Conservation (phyloP, 2,888 invertebrate genomes). For the Crocallis elinguaria region DNA sequence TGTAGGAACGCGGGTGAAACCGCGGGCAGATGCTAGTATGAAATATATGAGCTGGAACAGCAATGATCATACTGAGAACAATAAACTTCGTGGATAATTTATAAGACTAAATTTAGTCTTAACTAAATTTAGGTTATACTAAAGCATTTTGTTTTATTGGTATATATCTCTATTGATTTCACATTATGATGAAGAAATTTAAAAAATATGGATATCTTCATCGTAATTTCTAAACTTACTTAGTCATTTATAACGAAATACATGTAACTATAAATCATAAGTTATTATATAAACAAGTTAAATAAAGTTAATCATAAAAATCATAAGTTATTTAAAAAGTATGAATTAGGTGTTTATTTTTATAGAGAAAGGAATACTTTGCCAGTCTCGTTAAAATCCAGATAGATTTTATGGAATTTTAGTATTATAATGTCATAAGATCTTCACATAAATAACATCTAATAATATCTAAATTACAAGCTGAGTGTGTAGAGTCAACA, state of each 20-base stretch:
- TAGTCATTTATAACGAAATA: conserved; percentile 15
- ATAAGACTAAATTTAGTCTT: no score
- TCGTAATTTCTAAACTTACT: conserved; percentile 1
- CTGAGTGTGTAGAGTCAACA: conserved; percentile 16
- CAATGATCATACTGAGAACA: no score
- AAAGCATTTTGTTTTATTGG: background rate
- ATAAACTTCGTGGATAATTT: no score
- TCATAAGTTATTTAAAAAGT: background rate
- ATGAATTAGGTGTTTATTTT: background rate
- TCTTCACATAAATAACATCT: background rate
- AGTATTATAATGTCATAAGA: conserved; percentile 1
- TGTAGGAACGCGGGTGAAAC: no score
- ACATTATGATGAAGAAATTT: conserved; percentile 9
- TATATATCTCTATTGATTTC: no score
- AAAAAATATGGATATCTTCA: conserved; percentile 2
- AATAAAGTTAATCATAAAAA: background rate
- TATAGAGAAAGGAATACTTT: conserved; percentile 52
- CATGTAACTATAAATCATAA: conserved; percentile 23
- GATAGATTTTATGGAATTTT: conserved; percentile 13
- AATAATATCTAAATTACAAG: background rate
- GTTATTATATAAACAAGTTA: conserved; percentile 26
- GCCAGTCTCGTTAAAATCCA: conserved; percentile 65
- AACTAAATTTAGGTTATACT: no score
- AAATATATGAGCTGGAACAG: no score
- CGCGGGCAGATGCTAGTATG: no score